Conservation (phyloP, 2,113 vertebrate genomes). For the Hymenochirus boettgeri region DNA sequence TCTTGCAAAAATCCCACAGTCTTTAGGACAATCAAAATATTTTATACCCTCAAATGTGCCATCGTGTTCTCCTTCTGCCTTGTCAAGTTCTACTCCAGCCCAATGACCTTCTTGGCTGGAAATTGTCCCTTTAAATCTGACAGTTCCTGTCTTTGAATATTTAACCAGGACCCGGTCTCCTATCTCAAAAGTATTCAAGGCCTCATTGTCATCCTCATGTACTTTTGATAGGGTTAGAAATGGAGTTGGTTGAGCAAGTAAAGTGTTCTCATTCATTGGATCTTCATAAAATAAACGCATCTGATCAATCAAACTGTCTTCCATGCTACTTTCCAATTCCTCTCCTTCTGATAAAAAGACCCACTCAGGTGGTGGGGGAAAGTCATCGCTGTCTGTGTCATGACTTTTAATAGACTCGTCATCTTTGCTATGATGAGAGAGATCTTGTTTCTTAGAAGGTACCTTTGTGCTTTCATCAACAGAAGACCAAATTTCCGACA, state of each 20-base stretch:
- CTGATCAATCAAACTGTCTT: conserved; percentile 51
- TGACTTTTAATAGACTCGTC: conserved; percentile 46
- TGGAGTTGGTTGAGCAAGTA: background rate
- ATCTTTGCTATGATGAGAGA: conserved; percentile 45
- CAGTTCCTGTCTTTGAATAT: conserved; percentile 44
- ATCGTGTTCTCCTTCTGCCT: conserved; percentile 44
- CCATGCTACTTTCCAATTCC: conserved; percentile 9
- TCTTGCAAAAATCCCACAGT: conserved; percentile 54
- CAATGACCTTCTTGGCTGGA: conserved; percentile 48
- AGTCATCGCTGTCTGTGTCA: conserved; percentile 43
- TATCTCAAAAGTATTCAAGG: conserved; percentile 39
- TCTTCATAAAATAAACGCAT: conserved; percentile 48
- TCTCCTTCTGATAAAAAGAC: conserved; percentile 9
- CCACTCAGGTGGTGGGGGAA: conserved; percentile 54
- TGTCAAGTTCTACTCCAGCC: conserved; percentile 52
- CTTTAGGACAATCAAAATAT: conserved; percentile 50
- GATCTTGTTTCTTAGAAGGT: conserved; percentile 44
- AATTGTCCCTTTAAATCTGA: conserved; percentile 47
- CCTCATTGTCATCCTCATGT: conserved; percentile 28
- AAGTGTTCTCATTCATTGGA: conserved; percentile 4
- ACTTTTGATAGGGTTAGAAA: background rate
- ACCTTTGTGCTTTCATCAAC: conserved; percentile 61
- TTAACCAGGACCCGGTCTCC: conserved; percentile 52
- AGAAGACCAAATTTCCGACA: conserved; percentile 60
- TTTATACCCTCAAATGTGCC: conserved; percentile 47